Evolutionary conservation across 2,113 vertebrate genomes (phyloP).

Genomic region (Danio rerio): GRCz12tu NC_133182.1:33355501-33356000

Average conservation of each 20-base stretch:
- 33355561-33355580: neutral
- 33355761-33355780: neutral
- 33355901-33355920: conserved; percentile 24
- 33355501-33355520: conserved; percentile 1
- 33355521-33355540: conserved; percentile 1
- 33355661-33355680: neutral
- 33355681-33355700: neutral
- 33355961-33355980: conserved; percentile 55
- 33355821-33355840: conserved; percentile 14
- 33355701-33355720: neutral
- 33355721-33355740: neutral
- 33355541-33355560: conserved; percentile 9
- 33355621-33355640: neutral
- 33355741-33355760: neutral
- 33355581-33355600: conserved; percentile 65
- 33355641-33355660: neutral
- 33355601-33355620: neutral
- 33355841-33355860: conserved; percentile 6
- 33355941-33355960: conserved; percentile 49
- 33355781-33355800: neutral
- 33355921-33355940: conserved; percentile 27
- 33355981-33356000: conserved; percentile 60
- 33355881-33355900: neutral
- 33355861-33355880: conserved; percentile 3
- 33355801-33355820: neutral